Percentiles rank a stretch among this genome's conserved stretches.
Evolutionary conservation across 2,113 vertebrate genomes (phyloP).

Genomic region (Megaleporinus macrocephalus): DNA sequence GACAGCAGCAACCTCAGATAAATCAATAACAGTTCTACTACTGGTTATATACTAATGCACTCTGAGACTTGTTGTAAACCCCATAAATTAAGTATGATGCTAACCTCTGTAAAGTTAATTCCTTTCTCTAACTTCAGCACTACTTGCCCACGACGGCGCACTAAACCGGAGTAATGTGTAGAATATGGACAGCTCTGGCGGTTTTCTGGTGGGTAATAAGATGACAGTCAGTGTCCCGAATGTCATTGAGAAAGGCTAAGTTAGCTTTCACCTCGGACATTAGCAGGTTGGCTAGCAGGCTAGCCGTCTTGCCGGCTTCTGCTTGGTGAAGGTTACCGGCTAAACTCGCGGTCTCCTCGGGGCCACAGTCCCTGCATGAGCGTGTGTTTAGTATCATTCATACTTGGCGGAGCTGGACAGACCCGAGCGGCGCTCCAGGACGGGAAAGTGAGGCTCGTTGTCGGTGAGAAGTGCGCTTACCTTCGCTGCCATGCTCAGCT

Average conservation of each 20-base stretch:
- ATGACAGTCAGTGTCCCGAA: constrained; percentile 48
- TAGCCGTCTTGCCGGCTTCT: constrained; percentile 29
- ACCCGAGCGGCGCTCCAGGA: not conserved
- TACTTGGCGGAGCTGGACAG: constrained; percentile 3
- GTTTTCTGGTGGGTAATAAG: not conserved
- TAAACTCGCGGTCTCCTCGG: not conserved
- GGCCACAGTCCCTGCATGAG: not conserved
- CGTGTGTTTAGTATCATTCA: not conserved
- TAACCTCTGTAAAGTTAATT: not conserved
- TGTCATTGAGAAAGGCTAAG: constrained; percentile 54
- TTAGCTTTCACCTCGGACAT: constrained; percentile 58
- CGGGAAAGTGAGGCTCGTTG: not conserved
- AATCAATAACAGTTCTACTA: too few relatives aligned
- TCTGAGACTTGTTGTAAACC: not conserved
- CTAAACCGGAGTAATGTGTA: too few relatives aligned
- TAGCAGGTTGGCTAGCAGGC: constrained; percentile 62
- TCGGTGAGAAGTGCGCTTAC: constrained; percentile 65
- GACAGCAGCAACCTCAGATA: too few relatives aligned
- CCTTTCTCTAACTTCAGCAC: not conserved
- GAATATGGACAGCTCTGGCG: too few relatives aligned
- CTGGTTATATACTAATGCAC: not conserved
- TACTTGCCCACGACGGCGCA: not conserved
- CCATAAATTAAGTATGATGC: not conserved
- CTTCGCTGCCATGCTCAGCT: constrained; percentile 80
- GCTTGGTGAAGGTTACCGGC: not conserved